Base-by-base conservation (phyloP, 2,888 invertebrate genomes). In the Autographa pulchrina region DNA sequence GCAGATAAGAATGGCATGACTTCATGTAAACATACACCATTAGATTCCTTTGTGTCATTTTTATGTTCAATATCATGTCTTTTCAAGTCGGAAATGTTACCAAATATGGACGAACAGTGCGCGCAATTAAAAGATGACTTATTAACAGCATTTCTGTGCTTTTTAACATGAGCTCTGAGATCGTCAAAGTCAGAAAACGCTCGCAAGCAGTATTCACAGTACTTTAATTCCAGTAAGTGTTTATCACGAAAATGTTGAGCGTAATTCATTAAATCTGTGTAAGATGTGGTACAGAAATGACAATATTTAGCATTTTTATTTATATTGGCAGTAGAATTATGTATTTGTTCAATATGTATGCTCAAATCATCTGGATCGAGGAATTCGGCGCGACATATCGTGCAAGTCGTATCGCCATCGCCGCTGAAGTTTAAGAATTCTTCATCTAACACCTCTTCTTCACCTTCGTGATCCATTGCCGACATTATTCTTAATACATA, bases 331-430 rank as follows among this genome's bases (percentile, higher is more conserved):
- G 25, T 9, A 41, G 43, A 63, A 52, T 72, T 72, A 68, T 95
- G 95, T 2, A 94, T 83, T 70, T 93, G 93, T 0, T 73, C 69
- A 2, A 90, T 59, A 65, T 95, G 95, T 0, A 91, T 61, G 0
- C 83, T 63, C 8, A 95, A 77, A 66, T 95, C 95, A 0, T 90
- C 91, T 0, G 86, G 76, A 18, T 95, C 94, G 0, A 95, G 78
- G 43, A 95, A 95, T 82, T 95, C 84, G 0, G 84, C 84, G 32
- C 72, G 64, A 20, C 84, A 84, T 14, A 85, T 68, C 0, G 74
- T 66, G 13, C 84, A 84, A 9, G 69, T 80, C 0, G 80, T 81
- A 1, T 84, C 84, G 0, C 16, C 66, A 14, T 85, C 83, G 0
- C 69, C 13, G 7, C 2, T 31, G 4, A 43, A 68, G 14, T 41